phyloP scores from a whole-genome alignment of 2,888 invertebrate species.

The Lasioglossum pauxillum region DNA sequence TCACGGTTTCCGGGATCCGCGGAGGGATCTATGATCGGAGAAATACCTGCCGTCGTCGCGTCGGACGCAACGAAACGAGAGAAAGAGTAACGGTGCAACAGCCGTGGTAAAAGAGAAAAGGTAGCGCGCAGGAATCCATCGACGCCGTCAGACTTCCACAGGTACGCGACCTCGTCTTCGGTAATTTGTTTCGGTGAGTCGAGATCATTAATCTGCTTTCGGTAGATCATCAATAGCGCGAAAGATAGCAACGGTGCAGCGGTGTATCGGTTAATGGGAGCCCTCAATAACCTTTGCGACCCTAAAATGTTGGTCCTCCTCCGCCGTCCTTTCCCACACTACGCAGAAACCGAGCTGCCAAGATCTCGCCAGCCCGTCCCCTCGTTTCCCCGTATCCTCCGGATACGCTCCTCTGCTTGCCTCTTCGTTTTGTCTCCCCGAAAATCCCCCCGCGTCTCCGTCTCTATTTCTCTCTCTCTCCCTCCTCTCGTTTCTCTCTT shows the following conservation, averaged over 20 bases:
- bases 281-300: conserved; percentile 82
- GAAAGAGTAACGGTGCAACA: conserved; percentile 6
- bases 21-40: conserved; percentile 9
- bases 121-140: conserved; percentile 61
- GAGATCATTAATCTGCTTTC: conserved; percentile 82
- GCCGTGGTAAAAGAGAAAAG: conserved; percentile 17
- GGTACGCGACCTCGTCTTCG: conserved; percentile 66
- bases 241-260: conserved; percentile 80
- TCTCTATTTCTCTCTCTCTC: conserved; percentile 6
- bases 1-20: conserved; percentile 6
- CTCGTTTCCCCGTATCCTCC: conserved; percentile 28
- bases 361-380: conserved; percentile 28
- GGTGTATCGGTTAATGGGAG: conserved; percentile 83
- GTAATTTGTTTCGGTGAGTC: conserved; percentile 81
- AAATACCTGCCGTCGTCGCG: background rate
- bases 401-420: conserved; percentile 13
- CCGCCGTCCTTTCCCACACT: conserved; percentile 78
- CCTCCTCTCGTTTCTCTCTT: conserved; percentile 43
- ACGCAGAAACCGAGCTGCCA: conserved; percentile 62
- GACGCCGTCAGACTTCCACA: conserved; percentile 57
- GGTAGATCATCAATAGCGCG: conserved; percentile 83
- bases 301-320: conserved; percentile 69
- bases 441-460: background rate
- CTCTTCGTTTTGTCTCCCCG: conserved; percentile 33
- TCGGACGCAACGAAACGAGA: background rate